Conservation (phyloP, 2,113 vertebrate genomes). For the Hydrolagus affinis region DNA sequence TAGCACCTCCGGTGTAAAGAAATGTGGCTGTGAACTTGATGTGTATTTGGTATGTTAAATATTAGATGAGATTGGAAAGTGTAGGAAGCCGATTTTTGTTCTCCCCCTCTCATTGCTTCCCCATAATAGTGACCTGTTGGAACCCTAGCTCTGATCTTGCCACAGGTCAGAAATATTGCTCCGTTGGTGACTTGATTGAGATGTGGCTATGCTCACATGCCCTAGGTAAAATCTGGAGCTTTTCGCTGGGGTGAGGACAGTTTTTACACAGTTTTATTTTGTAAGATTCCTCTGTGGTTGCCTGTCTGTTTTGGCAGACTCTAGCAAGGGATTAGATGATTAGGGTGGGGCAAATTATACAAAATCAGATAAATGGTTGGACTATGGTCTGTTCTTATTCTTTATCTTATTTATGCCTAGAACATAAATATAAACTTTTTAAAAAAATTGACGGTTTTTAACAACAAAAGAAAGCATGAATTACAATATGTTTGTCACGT, state of each 20-base stretch:
- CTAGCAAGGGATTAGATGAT: not conserved
- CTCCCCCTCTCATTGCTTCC: too few species aligned
- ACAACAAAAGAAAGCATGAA: not conserved
- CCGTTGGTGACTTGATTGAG: too few species aligned
- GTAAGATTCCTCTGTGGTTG: not conserved
- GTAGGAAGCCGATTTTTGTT: too few species aligned
- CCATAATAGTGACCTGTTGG: too few species aligned
- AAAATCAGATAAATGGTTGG: not conserved
- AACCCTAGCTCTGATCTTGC: too few species aligned
- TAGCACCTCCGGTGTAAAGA: too few species aligned
- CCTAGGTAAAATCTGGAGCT: too few species aligned
- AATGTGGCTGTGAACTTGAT: too few species aligned
- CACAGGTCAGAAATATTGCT: too few species aligned
- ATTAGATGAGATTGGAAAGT: too few species aligned
- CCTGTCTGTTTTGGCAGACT: not conserved
- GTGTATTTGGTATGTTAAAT: too few species aligned
- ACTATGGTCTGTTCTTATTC: not conserved
- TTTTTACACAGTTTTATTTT: not conserved
- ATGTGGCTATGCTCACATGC: too few species aligned
- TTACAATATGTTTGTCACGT: not conserved
- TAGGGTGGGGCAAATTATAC: not conserved
- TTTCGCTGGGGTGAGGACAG: not conserved
- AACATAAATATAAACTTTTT: not conserved
- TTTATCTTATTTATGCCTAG: not conserved
- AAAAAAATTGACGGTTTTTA: not conserved